A percentile compares a stretch with the other conserved stretches of the same genome.
Conservation (phyloP, 2,888 invertebrate species). For the Trichopoda pennipes region DNA sequence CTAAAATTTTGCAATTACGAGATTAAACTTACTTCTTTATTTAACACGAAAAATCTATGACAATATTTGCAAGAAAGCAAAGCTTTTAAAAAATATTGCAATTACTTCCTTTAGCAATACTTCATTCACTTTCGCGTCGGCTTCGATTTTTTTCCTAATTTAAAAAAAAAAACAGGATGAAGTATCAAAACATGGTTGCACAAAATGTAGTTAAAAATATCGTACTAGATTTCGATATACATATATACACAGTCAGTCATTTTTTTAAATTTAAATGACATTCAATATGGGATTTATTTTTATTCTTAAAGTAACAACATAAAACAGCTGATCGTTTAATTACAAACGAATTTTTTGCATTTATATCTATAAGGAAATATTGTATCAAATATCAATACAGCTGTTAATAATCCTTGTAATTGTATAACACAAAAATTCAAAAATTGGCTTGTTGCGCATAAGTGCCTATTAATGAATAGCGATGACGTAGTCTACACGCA, state of each 20-base stretch:
- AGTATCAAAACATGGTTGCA: slow-evolving; percentile 35
- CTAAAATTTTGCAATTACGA: not conserved
- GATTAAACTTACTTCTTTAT: not conserved
- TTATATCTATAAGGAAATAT: too few relatives aligned
- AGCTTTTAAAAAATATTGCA: slow-evolving; percentile 48
- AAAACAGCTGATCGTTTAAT: too few relatives aligned
- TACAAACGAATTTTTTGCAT: too few relatives aligned
- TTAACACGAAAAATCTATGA: not conserved
- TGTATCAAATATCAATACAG: too few relatives aligned
- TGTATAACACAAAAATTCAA: too few relatives aligned
- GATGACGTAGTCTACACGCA: too few relatives aligned
- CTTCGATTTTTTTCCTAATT: slow-evolving; percentile 60
- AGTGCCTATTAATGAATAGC: too few relatives aligned
- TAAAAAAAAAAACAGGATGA: slow-evolving; percentile 57
- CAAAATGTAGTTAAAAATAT: not conserved
- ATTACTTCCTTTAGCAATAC: slow-evolving; percentile 50
- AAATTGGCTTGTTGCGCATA: too few relatives aligned
- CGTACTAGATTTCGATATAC: not conserved
- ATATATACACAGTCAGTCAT: not conserved
- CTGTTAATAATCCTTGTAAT: too few relatives aligned
- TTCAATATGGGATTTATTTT: too few relatives aligned
- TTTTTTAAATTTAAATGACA: too few relatives aligned
- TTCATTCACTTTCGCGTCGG: slow-evolving; percentile 62
- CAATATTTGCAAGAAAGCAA: slow-evolving; percentile 37
- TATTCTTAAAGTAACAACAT: too few relatives aligned